These are phyloP conservation scores for Ciconia maguari DNA, from an alignment of 2,113 vertebrate genomes.

Conservation along the genomic window DNA sequence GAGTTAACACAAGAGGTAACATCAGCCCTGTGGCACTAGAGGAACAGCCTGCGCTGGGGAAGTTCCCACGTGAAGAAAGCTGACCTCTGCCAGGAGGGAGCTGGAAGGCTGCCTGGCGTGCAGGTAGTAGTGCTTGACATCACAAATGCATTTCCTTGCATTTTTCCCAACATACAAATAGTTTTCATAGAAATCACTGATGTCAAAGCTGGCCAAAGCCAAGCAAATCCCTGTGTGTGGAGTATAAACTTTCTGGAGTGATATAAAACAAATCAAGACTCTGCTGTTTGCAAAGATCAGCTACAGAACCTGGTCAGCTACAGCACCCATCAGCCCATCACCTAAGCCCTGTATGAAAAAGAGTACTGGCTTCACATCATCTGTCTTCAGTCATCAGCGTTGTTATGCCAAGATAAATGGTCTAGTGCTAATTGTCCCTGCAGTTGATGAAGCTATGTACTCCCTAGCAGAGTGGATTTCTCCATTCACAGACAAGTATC, in stretches of 20 bases:
- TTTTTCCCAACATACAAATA: not conserved
- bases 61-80: not conserved
- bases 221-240: not conserved
- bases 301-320: not conserved
- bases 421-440: not conserved
- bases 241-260: not conserved
- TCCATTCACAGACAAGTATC: not conserved
- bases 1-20: not conserved
- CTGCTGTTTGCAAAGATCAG: not conserved
- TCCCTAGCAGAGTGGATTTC: conserved; percentile 3
- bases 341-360: not conserved
- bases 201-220: not conserved
- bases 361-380: not conserved
- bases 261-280: not conserved
- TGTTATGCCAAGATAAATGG: not conserved
- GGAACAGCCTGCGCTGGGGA: not conserved
- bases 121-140: not conserved
- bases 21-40: not conserved
- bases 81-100: not conserved
- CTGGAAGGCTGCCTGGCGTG: not conserved
- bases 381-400: not conserved
- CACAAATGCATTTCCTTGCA: not conserved
- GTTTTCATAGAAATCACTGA: not conserved
- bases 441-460: not conserved
- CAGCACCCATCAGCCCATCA: not conserved